phyloP scores from a whole-genome alignment of 2,797 vertebrate species.

The Bovichtus variegatus region DNA sequence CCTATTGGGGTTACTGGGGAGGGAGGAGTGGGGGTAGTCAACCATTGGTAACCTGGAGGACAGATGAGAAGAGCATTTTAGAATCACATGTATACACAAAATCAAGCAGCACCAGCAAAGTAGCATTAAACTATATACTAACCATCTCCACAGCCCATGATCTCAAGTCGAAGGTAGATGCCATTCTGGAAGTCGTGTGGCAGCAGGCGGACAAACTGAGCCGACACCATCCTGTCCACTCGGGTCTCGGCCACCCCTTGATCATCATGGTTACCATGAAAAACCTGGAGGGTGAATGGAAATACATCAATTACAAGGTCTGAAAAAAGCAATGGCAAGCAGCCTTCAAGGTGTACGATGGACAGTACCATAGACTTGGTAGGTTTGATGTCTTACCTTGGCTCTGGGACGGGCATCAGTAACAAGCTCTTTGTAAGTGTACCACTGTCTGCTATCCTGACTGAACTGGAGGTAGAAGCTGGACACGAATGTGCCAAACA shows the following conservation, averaged over 20 bases:
- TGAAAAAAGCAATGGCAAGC: neutral
- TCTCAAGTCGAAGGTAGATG: conserved; percentile 86
- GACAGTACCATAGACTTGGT: neutral
- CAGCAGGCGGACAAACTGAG: conserved; percentile 86
- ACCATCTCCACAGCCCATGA: conserved; percentile 90
- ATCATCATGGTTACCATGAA: conserved; percentile 82
- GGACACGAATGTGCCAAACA: conserved; percentile 80
- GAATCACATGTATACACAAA: neutral
- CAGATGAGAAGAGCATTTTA: neutral
- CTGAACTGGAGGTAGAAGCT: conserved; percentile 91
- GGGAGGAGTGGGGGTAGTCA: conserved; percentile 54
- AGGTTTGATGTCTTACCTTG: conserved; percentile 78
- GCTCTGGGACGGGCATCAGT: conserved; percentile 72
- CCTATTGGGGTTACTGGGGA: conserved; percentile 19
- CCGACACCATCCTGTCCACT: conserved; percentile 85
- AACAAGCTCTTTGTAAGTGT: conserved; percentile 81
- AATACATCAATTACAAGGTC: neutral
- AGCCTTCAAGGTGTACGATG: neutral
- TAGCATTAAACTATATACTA: neutral
- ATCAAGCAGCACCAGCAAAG: neutral
- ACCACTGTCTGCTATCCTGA: conserved; percentile 84
- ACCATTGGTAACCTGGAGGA: conserved; percentile 56
- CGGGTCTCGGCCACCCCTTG: conserved; percentile 69
- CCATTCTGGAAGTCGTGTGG: conserved; percentile 83
- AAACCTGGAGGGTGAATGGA: conserved; percentile 75